A percentile compares a stretch with the other conserved stretches of the same genome.
phyloP scores from a whole-genome alignment of 2,888 invertebrate genomes.

The Amiota mariae region DNA sequence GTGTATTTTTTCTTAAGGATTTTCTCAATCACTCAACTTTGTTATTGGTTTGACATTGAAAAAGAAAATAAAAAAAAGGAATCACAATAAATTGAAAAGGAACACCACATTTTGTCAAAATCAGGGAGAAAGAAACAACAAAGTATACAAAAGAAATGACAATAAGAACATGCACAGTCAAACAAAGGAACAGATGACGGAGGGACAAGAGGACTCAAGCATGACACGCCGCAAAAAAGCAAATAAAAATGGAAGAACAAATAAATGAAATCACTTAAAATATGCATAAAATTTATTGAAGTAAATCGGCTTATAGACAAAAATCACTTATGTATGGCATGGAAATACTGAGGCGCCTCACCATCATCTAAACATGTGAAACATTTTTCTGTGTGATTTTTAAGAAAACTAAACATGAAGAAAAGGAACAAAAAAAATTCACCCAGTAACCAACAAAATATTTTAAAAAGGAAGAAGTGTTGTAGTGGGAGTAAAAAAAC shows the following conservation, averaged over 20 bases:
- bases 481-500: too few species aligned
- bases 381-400: too few species aligned
- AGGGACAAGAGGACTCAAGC: too few species aligned
- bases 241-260: not conserved
- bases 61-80: not conserved
- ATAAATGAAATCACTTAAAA: too few species aligned
- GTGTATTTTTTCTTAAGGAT: not conserved
- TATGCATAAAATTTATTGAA: conserved; percentile 44
- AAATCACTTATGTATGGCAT: conserved; percentile 52
- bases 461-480: too few species aligned
- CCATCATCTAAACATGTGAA: not conserved
- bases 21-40: not conserved
- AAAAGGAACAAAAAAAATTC: too few species aligned
- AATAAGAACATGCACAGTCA: too few species aligned
- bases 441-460: too few species aligned
- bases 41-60: not conserved
- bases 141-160: not conserved
- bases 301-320: conserved; percentile 54
- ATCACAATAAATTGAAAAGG: not conserved
- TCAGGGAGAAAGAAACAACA: not conserved
- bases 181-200: too few species aligned
- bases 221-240: not conserved
- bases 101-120: not conserved
- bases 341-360: too few species aligned
- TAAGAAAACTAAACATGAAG: too few species aligned